These are phyloP conservation scores for Serinus canaria DNA, from an alignment of 2,113 vertebrate genomes.

Conservation along the genomic window DNA sequence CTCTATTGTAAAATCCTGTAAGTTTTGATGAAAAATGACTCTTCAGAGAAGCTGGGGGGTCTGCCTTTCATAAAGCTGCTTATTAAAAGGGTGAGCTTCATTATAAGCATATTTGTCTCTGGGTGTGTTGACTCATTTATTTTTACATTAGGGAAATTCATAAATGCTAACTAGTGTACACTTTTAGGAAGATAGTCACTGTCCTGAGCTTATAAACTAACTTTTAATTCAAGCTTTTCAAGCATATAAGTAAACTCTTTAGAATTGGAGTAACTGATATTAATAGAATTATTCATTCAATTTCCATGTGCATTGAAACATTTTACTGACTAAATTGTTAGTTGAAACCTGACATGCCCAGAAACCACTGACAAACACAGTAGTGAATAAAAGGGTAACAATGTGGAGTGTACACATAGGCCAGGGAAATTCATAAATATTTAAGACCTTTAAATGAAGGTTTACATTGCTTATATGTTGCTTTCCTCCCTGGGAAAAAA, in stretches of 20 bases:
- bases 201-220: neutral
- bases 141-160: neutral
- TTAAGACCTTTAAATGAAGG: neutral
- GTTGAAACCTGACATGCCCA: neutral
- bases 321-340: neutral
- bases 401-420: neutral
- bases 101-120: neutral
- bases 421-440: neutral
- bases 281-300: neutral
- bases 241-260: neutral
- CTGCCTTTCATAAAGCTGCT: neutral
- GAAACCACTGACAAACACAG: neutral
- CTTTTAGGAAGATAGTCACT: neutral
- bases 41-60: neutral
- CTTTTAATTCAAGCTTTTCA: neutral
- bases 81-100: neutral
- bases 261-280: neutral
- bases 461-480: neutral
- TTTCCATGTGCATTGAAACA: neutral
- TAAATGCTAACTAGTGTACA: neutral
- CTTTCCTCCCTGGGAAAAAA: neutral
- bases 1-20: neutral
- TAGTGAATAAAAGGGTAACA: slow-evolving; percentile 3
- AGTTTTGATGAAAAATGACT: neutral
- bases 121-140: neutral